These are phyloP conservation scores for Xylota segnis DNA, from an alignment of 2,888 invertebrate genomes.

Conservation along the genomic window DNA sequence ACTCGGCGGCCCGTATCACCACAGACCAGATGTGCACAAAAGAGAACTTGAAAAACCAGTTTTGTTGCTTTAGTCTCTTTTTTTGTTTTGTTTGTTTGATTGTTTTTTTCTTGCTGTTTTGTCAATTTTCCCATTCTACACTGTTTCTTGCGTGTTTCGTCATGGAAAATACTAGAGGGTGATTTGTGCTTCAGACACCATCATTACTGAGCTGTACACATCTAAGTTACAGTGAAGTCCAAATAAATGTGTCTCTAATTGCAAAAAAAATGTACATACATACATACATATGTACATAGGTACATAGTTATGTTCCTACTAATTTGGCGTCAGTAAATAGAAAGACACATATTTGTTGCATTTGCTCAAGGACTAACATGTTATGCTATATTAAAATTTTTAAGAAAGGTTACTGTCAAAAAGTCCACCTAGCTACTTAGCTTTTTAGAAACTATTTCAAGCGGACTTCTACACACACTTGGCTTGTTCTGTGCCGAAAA, in stretches of 20 bases:
- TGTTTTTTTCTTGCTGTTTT: conserved; percentile 36
- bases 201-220: not conserved
- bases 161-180: conserved; percentile 58
- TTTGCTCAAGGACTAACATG: too few species aligned
- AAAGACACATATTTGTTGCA: too few species aligned
- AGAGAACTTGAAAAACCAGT: conserved; percentile 67
- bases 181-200: conserved; percentile 12
- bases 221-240: not conserved
- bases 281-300: too few species aligned
- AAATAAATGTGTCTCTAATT: not conserved
- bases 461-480: too few species aligned
- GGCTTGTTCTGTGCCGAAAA: too few species aligned
- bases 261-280: too few species aligned
- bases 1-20: conserved; percentile 42
- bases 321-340: too few species aligned
- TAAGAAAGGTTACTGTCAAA: too few species aligned
- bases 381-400: too few species aligned
- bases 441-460: too few species aligned
- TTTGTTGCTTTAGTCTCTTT: conserved; percentile 41
- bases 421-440: too few species aligned
- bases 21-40: conserved; percentile 70
- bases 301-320: too few species aligned
- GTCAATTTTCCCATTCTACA: conserved; percentile 34
- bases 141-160: conserved; percentile 52
- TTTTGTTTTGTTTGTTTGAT: conserved; percentile 40